These are phyloP conservation scores for Oplegnathus fasciatus DNA, from an alignment of 2,113 vertebrate species.

Conservation along the genomic window DNA sequence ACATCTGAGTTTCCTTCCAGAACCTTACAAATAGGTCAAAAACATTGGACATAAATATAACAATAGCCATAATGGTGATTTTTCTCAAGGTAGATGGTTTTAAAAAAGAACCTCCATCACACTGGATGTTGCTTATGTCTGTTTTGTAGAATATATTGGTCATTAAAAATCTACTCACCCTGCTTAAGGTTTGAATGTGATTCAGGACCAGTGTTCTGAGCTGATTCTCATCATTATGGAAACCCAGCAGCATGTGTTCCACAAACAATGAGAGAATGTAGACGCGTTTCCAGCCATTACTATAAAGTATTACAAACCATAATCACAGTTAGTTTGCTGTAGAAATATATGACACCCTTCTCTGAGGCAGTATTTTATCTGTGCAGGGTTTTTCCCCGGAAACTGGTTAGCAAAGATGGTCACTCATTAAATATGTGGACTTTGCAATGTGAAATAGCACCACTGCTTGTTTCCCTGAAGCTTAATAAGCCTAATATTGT, in stretches of 20 bases:
- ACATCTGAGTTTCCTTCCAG: conserved; percentile 81
- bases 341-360: not conserved
- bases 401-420: not conserved
- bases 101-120: not conserved
- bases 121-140: not conserved
- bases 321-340: not conserved
- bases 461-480: not conserved
- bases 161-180: conserved; percentile 25
- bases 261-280: conserved; percentile 54
- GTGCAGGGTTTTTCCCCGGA: not conserved
- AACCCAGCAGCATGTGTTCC: conserved; percentile 59
- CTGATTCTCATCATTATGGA: conserved; percentile 26
- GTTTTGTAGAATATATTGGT: not conserved
- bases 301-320: conserved; percentile 25
- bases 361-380: not conserved
- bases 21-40: conserved; percentile 73
- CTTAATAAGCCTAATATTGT: not conserved
- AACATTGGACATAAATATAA: not conserved
- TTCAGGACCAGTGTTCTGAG: conserved; percentile 12
- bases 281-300: conserved; percentile 53
- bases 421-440: not conserved
- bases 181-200: conserved; percentile 31
- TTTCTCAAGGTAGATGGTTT: not conserved
- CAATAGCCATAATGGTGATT: not conserved
- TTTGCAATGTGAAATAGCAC: not conserved